Conservation (phyloP, 2,797 vertebrate species). For the Miichthys miiuy region DNA sequence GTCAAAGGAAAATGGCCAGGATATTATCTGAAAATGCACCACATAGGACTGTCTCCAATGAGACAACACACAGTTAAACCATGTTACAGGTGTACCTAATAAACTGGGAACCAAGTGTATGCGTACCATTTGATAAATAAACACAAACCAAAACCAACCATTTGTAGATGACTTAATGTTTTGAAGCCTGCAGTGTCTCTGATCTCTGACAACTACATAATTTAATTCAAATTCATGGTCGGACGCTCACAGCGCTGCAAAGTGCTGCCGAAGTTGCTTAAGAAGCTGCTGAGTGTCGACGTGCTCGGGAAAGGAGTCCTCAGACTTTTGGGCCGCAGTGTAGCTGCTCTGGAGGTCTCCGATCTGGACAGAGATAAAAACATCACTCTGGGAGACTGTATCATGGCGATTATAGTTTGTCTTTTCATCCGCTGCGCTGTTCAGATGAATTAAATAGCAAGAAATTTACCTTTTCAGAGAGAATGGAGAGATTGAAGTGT, state of each 20-base stretch:
- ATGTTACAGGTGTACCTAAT: not conserved
- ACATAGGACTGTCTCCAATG: not conserved
- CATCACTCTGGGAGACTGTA: not conserved
- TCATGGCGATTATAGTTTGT: not conserved
- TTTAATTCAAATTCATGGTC: not conserved
- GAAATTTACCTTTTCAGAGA: conserved; percentile 93
- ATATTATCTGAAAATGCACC: conserved; percentile 11
- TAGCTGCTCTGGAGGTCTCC: conserved; percentile 98
- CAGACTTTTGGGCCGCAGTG: conserved; percentile 90
- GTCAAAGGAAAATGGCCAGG: not conserved
- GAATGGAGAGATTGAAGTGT: conserved; percentile 93
- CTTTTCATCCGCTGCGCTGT: not conserved
- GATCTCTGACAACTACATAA: not conserved
- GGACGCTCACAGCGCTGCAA: conserved; percentile 88
- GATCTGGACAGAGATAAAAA: conserved; percentile 83
- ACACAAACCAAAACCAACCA: conserved; percentile 24
- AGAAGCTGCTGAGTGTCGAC: conserved; percentile 95
- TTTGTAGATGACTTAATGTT: conserved; percentile 10
- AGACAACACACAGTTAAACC: conserved; percentile 1
- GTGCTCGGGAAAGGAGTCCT: conserved; percentile 93
- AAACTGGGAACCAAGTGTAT: conserved; percentile 15
- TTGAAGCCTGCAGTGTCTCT: not conserved
- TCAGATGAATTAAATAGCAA: not conserved
- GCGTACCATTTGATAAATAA: conserved; percentile 26
- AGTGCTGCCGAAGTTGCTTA: conserved; percentile 92